Evolutionary conservation across 1,140 invertebrate genomes (phyloP).

Genomic region (Asobara japonica): DNA sequence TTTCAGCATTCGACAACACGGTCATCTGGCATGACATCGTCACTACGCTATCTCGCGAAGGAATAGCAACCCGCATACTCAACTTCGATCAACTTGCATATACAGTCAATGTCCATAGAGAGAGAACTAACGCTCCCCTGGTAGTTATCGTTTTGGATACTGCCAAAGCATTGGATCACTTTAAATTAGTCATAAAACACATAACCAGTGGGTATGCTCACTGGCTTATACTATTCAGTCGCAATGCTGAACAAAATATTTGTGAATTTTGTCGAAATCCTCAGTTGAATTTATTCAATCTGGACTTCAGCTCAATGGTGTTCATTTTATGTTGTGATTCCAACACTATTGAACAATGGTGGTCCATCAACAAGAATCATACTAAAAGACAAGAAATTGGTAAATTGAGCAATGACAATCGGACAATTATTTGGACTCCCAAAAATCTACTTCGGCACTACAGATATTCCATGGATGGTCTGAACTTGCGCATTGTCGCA

Average conservation of each 20-base stretch:
- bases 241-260: no score
- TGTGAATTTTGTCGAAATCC: slow-evolving; percentile 19
- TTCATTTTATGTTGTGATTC: slow-evolving; percentile 26
- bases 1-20: no score
- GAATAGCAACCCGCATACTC: no score
- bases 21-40: no score
- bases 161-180: no score
- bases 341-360: slow-evolving; percentile 28
- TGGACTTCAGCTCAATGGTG: slow-evolving; percentile 28
- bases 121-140: no score
- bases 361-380: slow-evolving; percentile 19
- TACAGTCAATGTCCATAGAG: no score
- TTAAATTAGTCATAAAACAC: slow-evolving; percentile 8
- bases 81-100: no score
- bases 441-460: slow-evolving; percentile 7
- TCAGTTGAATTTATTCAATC: slow-evolving; percentile 3
- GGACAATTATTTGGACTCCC: not conserved
- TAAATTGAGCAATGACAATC: slow-evolving; percentile 30
- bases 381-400: slow-evolving; percentile 19
- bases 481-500: slow-evolving; percentile 31
- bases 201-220: slow-evolving; percentile 35
- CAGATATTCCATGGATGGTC: slow-evolving; percentile 16
- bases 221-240: not conserved
- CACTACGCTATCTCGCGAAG: no score
- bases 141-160: no score